phyloP scores from a whole-genome alignment of 2,797 vertebrate species.

The Rhodeus uyekii region DNA sequence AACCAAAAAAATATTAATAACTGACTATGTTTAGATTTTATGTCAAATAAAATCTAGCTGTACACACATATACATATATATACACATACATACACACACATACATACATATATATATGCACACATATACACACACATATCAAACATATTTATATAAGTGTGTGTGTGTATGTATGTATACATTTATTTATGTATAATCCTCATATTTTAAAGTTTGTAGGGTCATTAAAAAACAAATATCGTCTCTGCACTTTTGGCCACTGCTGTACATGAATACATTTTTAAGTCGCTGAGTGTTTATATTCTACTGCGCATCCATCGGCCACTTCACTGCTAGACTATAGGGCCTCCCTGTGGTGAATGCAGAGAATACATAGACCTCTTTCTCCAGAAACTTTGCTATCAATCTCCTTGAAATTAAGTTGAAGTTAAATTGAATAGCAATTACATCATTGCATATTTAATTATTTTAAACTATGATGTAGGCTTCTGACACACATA shows the following conservation, averaged over 20 bases:
- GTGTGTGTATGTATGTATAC: no score
- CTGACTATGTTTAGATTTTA: no score
- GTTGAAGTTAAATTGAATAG: not conserved
- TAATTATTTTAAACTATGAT: not conserved
- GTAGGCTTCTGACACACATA: not conserved
- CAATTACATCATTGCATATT: not conserved
- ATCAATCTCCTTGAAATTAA: not conserved
- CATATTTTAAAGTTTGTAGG: no score
- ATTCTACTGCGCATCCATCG: not conserved
- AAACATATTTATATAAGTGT: no score
- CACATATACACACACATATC: no score
- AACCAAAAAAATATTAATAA: no score
- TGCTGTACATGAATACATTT: not conserved
- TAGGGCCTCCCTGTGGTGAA: constrained; percentile 42
- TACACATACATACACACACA: no score
- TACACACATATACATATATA: no score
- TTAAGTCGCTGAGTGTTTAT: not conserved
- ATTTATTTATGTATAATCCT: no score
- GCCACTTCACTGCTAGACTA: not conserved
- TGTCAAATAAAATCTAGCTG: no score
- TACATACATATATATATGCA: no score
- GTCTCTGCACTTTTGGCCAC: not conserved
- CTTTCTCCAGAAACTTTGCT: not conserved
- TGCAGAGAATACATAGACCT: constrained; percentile 23
- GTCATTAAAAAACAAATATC: not conserved